These are phyloP conservation scores for Spodoptera picta DNA, from an alignment of 2,888 invertebrate species.

Conservation along the genomic window DNA sequence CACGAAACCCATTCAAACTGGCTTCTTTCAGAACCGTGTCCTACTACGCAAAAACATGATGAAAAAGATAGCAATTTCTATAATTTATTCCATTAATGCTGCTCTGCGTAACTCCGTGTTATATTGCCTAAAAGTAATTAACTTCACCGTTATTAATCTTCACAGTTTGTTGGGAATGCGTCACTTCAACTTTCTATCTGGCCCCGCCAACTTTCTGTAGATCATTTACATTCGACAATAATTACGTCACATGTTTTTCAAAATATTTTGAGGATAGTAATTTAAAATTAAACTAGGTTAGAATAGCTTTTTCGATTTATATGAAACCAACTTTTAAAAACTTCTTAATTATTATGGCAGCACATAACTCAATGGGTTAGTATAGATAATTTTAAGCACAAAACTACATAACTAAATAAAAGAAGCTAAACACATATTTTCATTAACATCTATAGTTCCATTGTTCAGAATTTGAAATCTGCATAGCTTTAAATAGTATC, in stretches of 20 bases:
- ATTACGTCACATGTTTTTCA: constrained; percentile 11
- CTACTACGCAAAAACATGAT: constrained; percentile 8
- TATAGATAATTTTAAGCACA: too few species aligned
- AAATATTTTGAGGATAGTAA: too few species aligned
- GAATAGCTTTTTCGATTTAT: too few species aligned
- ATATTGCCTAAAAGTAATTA: constrained; percentile 71
- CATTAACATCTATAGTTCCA: too few species aligned
- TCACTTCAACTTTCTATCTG: constrained; percentile 58
- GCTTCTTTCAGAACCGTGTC: constrained; percentile 2
- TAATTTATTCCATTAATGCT: constrained; percentile 70
- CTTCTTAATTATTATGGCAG: too few species aligned
- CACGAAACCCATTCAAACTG: constrained; percentile 1
- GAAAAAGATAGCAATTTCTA: constrained; percentile 26
- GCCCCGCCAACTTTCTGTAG: constrained; percentile 44
- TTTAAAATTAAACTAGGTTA: too few species aligned
- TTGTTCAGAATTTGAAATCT: too few species aligned
- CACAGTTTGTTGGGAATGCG: constrained; percentile 58
- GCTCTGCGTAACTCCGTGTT: constrained; percentile 48
- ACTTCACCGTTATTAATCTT: constrained; percentile 71
- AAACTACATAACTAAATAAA: too few species aligned
- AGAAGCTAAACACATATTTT: too few species aligned
- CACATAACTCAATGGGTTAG: too few species aligned
- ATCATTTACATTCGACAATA: constrained; percentile 36
- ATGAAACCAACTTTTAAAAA: too few species aligned
- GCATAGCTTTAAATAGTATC: too few species aligned